phyloP scores from a whole-genome alignment of 1,140 invertebrate genomes.

The Acromyrmex charruanus region DNA sequence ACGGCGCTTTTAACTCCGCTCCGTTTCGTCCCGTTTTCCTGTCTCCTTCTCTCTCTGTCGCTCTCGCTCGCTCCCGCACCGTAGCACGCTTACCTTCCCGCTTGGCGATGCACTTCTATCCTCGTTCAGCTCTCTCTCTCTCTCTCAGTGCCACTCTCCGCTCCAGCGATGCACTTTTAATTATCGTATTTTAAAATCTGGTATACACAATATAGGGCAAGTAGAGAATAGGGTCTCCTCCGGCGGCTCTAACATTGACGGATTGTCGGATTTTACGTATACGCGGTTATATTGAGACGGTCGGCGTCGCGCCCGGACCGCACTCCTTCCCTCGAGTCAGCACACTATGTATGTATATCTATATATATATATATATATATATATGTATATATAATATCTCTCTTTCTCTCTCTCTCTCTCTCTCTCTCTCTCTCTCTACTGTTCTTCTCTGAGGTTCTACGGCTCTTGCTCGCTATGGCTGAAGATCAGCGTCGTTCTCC shows the following conservation, averaged over 20 bases:
- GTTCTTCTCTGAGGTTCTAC: neutral
- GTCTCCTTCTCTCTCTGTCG: conserved; percentile 35
- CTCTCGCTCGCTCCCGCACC: conserved; percentile 59
- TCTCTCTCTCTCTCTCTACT: neutral
- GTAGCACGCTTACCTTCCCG: conserved; percentile 44
- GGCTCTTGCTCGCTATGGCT: conserved; percentile 36
- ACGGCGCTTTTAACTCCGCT: conserved; percentile 68
- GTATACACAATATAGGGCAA: conserved; percentile 68
- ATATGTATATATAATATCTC: conserved; percentile 26
- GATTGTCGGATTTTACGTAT: conserved; percentile 83
- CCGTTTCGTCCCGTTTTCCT: conserved; percentile 12
- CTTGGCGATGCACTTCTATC: neutral
- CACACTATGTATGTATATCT: neutral
- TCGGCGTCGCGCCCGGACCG: conserved; percentile 69
- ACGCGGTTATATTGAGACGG: conserved; percentile 75
- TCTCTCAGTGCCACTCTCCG: neutral
- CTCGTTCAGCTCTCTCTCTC: too few species aligned
- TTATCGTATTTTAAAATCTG: conserved; percentile 58
- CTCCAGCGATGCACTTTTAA: conserved; percentile 47
- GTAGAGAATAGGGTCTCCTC: conserved; percentile 65
- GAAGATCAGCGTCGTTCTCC: conserved; percentile 72
- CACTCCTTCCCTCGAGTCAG: conserved; percentile 59
- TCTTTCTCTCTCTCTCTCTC: neutral
- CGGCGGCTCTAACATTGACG: conserved; percentile 74
- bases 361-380: conserved; percentile 32